phyloP scores from a whole-genome alignment of 1,140 invertebrate genomes.

The Acyrthosiphon pisum region DNA sequence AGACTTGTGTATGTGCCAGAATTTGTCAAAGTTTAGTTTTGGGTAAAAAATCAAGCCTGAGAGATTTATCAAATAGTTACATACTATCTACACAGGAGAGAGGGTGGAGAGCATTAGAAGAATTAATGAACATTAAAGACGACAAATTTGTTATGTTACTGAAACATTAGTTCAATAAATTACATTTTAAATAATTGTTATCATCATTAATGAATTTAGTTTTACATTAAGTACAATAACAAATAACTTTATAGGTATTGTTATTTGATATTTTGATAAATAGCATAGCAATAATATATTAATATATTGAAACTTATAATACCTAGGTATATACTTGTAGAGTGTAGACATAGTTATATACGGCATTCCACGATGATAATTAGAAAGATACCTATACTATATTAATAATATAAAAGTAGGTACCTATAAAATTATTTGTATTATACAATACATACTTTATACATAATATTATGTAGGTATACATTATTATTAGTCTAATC shows the following conservation, averaged over 20 bases:
- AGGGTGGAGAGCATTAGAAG: slow-evolving; percentile 26
- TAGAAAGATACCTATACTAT: too few relatives aligned
- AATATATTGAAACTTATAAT: too few relatives aligned
- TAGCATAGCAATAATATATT: too few relatives aligned
- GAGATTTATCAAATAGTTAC: slow-evolving; percentile 46
- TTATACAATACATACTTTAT: too few relatives aligned
- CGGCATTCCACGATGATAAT: too few relatives aligned
- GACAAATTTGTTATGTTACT: slow-evolving; percentile 13
- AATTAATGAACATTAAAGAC: neutral
- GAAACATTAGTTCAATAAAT: neutral
- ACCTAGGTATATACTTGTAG: too few relatives aligned
- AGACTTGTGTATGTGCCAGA: slow-evolving; percentile 42
- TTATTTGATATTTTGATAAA: neutral
- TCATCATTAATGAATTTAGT: neutral
- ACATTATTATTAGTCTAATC: too few relatives aligned
- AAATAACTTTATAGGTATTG: neutral
- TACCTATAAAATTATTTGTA: too few relatives aligned
- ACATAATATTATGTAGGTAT: too few relatives aligned
- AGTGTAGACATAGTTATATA: too few relatives aligned
- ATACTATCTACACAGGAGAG: slow-evolving; percentile 31
- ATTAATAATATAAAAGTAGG: too few relatives aligned
- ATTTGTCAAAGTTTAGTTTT: slow-evolving; percentile 48
- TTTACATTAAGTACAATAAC: neutral
- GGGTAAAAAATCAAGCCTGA: slow-evolving; percentile 39
- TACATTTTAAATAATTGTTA: neutral